A percentile compares a stretch with the other conserved stretches of the same genome.
These are phyloP conservation scores for Ooceraea biroi DNA, from an alignment of 1,140 invertebrate species.

Conservation along the genomic window DNA sequence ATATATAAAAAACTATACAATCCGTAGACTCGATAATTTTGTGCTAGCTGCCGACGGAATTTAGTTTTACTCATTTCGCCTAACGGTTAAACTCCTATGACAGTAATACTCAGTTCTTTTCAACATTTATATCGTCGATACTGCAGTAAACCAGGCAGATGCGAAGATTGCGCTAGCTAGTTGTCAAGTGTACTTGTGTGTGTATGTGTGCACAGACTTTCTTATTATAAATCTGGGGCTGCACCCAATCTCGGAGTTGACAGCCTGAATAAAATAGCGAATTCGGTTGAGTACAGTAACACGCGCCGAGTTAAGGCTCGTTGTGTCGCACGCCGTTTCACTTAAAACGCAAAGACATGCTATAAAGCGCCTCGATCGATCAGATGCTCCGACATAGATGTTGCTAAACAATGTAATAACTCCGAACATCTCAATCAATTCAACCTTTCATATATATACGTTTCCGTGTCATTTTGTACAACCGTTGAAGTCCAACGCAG, in stretches of 20 bases:
- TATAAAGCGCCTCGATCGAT: not conserved
- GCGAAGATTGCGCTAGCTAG: constrained; percentile 49
- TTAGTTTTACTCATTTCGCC: constrained; percentile 39
- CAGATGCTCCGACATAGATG: not conserved
- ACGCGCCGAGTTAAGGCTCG: not conserved
- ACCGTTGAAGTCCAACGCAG: constrained; percentile 1
- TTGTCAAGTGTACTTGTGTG: constrained; percentile 2
- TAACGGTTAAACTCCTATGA: constrained; percentile 52
- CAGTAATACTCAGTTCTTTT: constrained; percentile 65
- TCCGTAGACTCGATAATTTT: constrained; percentile 76
- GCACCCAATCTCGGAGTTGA: constrained; percentile 27
- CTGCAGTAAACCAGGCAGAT: constrained; percentile 36
- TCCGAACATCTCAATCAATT: not conserved
- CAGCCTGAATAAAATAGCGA: constrained; percentile 48
- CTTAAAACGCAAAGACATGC: not conserved
- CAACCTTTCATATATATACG: not conserved
- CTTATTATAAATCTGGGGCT: constrained; percentile 30
- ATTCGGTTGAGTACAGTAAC: not conserved
- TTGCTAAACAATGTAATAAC: not conserved
- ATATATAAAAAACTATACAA: constrained; percentile 82
- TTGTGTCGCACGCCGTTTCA: constrained; percentile 24
- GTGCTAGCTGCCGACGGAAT: constrained; percentile 79
- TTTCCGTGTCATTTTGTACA: constrained; percentile 16
- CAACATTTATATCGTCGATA: constrained; percentile 60
- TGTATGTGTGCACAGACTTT: constrained; percentile 60